Conservation (phyloP, 2,888 invertebrate genomes). For the Pterostichus niger region DNA sequence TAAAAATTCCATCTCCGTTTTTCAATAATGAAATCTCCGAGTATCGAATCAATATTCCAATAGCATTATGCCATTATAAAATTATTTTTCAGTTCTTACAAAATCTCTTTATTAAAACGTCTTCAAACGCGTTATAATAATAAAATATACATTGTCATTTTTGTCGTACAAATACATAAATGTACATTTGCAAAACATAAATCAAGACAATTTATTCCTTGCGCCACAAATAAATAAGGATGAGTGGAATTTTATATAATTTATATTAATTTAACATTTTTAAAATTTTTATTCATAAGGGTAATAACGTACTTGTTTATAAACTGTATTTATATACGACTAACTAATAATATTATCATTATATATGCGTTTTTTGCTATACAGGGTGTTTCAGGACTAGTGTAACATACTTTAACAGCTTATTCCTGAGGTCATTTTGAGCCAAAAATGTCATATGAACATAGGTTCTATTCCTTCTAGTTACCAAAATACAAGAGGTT, state of each 20-base stretch:
- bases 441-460: too few species aligned
- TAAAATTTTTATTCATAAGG: too few species aligned
- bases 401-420: too few species aligned
- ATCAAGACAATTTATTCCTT: background rate
- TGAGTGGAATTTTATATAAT: background rate
- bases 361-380: too few species aligned
- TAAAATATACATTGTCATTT: conserved; percentile 20
- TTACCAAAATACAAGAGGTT: too few species aligned
- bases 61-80: conserved; percentile 46
- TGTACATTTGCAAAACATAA: background rate
- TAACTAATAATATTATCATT: too few species aligned
- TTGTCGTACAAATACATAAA: background rate
- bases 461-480: too few species aligned
- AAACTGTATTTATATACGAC: too few species aligned
- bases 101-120: conserved; percentile 44
- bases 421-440: too few species aligned
- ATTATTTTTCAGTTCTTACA: conserved; percentile 8
- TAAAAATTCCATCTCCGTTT: conserved; percentile 25
- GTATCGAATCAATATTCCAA: conserved; percentile 39
- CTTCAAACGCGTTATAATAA: conserved; percentile 49
- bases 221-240: background rate
- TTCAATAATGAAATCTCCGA: conserved; percentile 14
- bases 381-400: too few species aligned
- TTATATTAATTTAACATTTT: too few species aligned
- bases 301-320: too few species aligned